A percentile compares a stretch with the other conserved stretches of the same genome.
Evolutionary conservation across 1,140 invertebrate genomes (phyloP).

Genomic region (Matsumurasca onukii): DNA sequence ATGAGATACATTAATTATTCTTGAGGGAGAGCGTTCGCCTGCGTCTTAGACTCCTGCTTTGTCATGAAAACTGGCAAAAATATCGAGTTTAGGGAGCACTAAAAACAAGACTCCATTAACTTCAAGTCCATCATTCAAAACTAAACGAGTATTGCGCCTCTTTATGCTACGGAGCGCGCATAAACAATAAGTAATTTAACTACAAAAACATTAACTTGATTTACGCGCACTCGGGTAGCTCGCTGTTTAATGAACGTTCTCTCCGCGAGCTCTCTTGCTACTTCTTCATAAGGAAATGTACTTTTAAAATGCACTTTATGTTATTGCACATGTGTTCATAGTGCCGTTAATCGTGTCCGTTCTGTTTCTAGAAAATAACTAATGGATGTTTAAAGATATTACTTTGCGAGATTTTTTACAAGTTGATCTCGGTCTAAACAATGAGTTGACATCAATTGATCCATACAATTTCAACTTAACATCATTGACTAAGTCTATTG

Average conservation of each 20-base stretch:
- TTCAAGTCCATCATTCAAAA: slow-evolving; percentile 28
- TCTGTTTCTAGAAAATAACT: too few relatives aligned
- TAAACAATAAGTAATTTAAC: slow-evolving; percentile 33
- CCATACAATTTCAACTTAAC: too few relatives aligned
- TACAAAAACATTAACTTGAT: slow-evolving; percentile 31
- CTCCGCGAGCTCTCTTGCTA: background rate
- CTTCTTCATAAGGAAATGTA: too few relatives aligned
- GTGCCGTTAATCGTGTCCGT: too few relatives aligned
- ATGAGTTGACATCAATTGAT: too few relatives aligned
- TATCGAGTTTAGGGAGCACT: slow-evolving; percentile 24
- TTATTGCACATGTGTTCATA: too few relatives aligned
- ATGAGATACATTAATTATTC: slow-evolving; percentile 45
- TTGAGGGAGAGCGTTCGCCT: slow-evolving; percentile 28
- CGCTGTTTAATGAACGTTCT: slow-evolving; percentile 14
- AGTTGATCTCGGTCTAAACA: too few relatives aligned
- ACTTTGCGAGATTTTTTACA: too few relatives aligned
- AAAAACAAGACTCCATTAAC: slow-evolving; percentile 29
- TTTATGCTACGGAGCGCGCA: slow-evolving; percentile 27
- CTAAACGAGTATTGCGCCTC: slow-evolving; percentile 27
- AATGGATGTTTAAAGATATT: too few relatives aligned
- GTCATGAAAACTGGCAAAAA: slow-evolving; percentile 31
- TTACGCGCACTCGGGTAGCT: slow-evolving; percentile 20
- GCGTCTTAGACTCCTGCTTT: slow-evolving; percentile 27
- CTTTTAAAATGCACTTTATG: too few relatives aligned
- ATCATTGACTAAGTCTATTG: too few relatives aligned